Evolutionary conservation across 2,113 vertebrate genomes (phyloP).

Genomic region (Melanerpes formicivorus): DNA sequence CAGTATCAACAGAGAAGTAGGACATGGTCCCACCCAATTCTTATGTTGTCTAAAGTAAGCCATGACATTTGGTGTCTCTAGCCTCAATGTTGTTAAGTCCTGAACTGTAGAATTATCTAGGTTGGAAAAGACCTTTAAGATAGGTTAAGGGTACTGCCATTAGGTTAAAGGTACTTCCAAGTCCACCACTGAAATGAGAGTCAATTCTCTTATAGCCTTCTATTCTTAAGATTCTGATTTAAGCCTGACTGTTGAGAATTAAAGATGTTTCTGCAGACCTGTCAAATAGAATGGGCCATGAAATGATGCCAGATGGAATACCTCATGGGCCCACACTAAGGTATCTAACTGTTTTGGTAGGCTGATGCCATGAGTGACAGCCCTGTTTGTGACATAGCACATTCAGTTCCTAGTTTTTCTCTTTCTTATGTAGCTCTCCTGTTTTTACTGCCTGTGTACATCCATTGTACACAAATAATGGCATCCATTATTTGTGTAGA

Average conservation of each 20-base stretch:
- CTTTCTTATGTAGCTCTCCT: not conserved
- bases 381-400: not conserved
- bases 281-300: not conserved
- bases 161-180: not conserved
- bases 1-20: not conserved
- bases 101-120: not conserved
- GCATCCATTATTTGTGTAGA: not conserved
- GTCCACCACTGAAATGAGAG: not conserved
- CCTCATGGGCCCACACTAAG: too few species aligned
- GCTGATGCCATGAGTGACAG: not conserved
- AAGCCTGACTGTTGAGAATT: not conserved
- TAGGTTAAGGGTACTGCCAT: not conserved
- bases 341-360: not conserved
- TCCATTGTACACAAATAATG: too few species aligned
- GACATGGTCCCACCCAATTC: not conserved
- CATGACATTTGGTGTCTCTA: not conserved
- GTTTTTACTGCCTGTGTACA: not conserved
- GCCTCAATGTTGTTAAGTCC: not conserved
- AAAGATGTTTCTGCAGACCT: not conserved
- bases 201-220: rapidly evolving
- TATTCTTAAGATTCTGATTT: not conserved
- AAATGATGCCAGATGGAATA: not conserved
- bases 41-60: not conserved
- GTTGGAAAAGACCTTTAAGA: too few species aligned
- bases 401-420: not conserved